A percentile compares a stretch with the other conserved stretches of the same genome.
Conservation (phyloP, 23 tunicate genomes). For the Trididemnum clinides region DNA sequence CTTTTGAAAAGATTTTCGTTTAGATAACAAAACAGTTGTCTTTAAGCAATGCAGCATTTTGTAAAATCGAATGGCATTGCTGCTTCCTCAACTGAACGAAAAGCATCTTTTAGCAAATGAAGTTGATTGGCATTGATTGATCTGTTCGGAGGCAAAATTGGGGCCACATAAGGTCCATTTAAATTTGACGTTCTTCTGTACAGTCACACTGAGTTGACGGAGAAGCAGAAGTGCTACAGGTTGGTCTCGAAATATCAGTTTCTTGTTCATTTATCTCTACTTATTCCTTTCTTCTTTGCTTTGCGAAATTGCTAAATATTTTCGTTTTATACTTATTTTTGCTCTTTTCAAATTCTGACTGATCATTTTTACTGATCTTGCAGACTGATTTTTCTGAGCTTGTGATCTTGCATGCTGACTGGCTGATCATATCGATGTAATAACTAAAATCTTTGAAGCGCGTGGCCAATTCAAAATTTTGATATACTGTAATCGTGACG, state of each 20-base stretch:
- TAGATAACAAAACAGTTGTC: background rate
- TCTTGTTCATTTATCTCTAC: background rate
- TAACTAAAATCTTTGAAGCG: background rate
- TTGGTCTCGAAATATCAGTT: background rate
- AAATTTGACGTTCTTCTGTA: background rate
- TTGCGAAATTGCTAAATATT: no score
- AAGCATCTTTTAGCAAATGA: no score
- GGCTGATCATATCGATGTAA: no score
- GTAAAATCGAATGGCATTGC: background rate
- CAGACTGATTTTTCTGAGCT: no score
- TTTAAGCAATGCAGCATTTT: background rate
- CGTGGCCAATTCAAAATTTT: background rate
- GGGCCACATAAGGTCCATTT: background rate
- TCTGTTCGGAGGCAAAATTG: background rate
- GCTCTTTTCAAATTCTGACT: no score
- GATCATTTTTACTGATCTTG: no score
- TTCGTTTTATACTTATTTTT: no score
- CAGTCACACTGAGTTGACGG: background rate
- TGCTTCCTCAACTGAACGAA: background rate
- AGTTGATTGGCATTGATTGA: background rate
- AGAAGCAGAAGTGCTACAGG: background rate
- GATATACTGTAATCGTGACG: no score
- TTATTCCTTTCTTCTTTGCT: background rate
- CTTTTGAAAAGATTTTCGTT: no score
- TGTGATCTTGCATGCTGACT: no score